phyloP scores from a whole-genome alignment of 35 echinoderm and acorn worm species.

The Stichopus chloronotus region DNA sequence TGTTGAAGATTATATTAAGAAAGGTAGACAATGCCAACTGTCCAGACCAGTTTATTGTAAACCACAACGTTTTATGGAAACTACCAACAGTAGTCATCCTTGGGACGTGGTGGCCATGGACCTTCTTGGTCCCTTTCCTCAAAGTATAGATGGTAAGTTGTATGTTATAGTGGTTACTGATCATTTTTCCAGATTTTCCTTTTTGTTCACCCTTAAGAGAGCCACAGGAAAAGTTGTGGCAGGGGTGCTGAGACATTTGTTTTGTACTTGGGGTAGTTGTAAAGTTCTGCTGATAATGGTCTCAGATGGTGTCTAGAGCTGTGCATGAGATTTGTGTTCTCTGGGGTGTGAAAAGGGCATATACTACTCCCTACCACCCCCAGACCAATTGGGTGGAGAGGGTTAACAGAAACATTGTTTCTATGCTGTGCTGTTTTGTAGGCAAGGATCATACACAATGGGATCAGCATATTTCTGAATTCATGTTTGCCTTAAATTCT shows the following conservation, averaged over 20 bases:
- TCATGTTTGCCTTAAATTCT: too few species aligned
- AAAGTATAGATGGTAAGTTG: constrained; percentile 16
- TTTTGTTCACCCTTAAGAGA: not conserved
- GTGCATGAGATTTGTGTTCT: not conserved
- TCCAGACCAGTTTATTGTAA: not conserved
- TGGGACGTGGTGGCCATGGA: constrained; percentile 45
- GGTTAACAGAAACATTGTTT: not conserved
- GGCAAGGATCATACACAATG: too few species aligned
- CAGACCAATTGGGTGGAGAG: constrained; percentile 15
- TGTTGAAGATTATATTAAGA: constrained; percentile 7
- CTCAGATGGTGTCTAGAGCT: not conserved
- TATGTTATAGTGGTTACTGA: constrained; percentile 30
- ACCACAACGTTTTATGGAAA: not conserved
- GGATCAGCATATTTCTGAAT: too few species aligned
- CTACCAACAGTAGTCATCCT: not conserved
- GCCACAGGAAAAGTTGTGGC: constrained; percentile 14
- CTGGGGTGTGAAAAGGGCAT: not conserved
- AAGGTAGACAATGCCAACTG: not conserved
- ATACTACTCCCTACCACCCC: not conserved
- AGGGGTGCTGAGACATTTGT: not conserved
- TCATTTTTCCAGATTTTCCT: constrained; percentile 19
- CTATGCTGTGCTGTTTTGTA: too few species aligned
- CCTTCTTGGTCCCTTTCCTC: constrained; percentile 25
- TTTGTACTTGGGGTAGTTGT: constrained; percentile 24
- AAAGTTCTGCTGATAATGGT: not conserved